Percentiles rank a stretch among this genome's conserved stretches.
These are phyloP conservation scores for Argya squamiceps DNA, from an alignment of 2,797 vertebrate species.

Conservation along the genomic window DNA sequence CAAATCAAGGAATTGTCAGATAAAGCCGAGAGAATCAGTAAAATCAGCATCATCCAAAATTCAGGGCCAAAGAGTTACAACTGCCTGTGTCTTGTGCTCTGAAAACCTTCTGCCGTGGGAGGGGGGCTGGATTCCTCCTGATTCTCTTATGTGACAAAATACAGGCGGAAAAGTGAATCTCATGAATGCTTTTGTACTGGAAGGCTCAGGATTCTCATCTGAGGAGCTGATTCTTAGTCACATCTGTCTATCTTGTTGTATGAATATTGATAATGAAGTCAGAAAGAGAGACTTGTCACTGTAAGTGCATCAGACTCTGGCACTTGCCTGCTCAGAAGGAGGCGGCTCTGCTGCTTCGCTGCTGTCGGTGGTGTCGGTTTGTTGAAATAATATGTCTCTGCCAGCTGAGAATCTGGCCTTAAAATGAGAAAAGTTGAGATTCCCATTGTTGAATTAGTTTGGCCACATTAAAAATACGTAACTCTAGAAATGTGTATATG, in stretches of 20 bases:
- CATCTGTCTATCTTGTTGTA: conserved; percentile 49
- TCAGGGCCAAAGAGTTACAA: background rate
- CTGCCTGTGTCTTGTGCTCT: background rate
- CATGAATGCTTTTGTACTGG: background rate
- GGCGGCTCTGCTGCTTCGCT: background rate
- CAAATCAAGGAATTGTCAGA: background rate
- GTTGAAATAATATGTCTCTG: conserved; percentile 52
- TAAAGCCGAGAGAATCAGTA: background rate
- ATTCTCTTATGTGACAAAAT: background rate
- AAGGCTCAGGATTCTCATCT: background rate
- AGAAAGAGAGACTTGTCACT: conserved; percentile 48
- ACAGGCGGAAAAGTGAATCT: background rate
- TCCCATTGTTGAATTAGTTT: conserved; percentile 62
- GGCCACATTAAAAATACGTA: conserved; percentile 61
- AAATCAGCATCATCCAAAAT: background rate
- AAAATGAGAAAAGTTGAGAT: conserved; percentile 59
- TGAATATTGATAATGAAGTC: conserved; percentile 68
- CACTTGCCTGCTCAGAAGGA: conserved; percentile 5
- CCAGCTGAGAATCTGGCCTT: conserved; percentile 59
- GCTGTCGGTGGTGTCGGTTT: conserved; percentile 17
- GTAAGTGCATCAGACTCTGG: conserved; percentile 17
- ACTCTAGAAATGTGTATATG: conserved; percentile 60
- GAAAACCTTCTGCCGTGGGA: background rate
- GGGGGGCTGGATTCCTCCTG: background rate
- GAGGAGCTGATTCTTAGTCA: conserved; percentile 3